Conservation (phyloP, 2,113 vertebrate genomes). For the Lepidothrix coronata region DNA sequence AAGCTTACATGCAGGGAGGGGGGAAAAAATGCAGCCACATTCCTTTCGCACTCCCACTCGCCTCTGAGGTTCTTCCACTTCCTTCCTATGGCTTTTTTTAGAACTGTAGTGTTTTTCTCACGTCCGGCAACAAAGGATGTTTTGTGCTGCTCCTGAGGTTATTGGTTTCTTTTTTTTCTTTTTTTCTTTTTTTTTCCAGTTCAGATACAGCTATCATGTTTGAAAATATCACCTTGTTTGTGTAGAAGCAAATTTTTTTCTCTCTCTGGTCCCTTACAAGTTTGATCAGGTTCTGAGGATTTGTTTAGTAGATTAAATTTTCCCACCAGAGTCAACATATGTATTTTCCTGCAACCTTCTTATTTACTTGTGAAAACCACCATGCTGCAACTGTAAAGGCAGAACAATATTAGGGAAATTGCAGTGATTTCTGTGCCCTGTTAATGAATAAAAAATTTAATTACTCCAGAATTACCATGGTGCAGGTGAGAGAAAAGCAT, state of each 20-base stretch:
- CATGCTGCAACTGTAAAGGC: background rate
- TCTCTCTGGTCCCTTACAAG: background rate
- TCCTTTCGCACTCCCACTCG: slow-evolving; percentile 88
- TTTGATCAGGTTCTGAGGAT: background rate
- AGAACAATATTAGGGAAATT: background rate
- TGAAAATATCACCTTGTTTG: slow-evolving; percentile 56
- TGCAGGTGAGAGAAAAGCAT: background rate
- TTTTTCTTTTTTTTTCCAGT: background rate
- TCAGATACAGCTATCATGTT: slow-evolving; percentile 56
- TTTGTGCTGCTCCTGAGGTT: slow-evolving; percentile 82
- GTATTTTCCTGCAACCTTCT: background rate
- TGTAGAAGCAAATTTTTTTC: slow-evolving; percentile 13
- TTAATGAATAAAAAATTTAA: background rate
- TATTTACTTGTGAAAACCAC: background rate
- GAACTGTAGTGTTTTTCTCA: slow-evolving; percentile 93
- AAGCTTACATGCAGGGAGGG: slow-evolving; percentile 48
- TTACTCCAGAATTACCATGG: background rate
- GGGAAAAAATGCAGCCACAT: slow-evolving; percentile 76
- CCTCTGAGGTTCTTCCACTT: slow-evolving; percentile 89
- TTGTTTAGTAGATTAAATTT: background rate
- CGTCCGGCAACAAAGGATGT: slow-evolving; percentile 94
- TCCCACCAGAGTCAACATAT: background rate
- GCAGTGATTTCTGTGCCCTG: background rate
- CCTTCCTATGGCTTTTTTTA: slow-evolving; percentile 99
- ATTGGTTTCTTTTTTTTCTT: background rate